Evolutionary conservation across 2,888 invertebrate genomes (phyloP).

Genomic region (Melanchra persicariae): DNA sequence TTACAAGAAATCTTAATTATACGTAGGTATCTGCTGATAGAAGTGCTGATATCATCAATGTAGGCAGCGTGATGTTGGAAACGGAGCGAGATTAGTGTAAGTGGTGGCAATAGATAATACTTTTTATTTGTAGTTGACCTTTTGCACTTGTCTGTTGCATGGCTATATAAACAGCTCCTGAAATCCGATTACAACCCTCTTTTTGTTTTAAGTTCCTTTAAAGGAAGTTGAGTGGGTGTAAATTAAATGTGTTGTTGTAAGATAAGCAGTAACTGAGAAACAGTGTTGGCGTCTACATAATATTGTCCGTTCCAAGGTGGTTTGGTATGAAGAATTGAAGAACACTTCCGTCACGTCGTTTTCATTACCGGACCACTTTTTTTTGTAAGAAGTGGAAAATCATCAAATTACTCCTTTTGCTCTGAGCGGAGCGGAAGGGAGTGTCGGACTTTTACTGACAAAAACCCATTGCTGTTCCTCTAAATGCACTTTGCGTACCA

Average conservation of each 20-base stretch:
- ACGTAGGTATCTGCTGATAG: no score
- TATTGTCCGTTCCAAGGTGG: background rate
- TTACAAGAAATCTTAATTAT: no score
- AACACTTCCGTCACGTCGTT: background rate
- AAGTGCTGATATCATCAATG: no score
- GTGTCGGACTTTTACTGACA: no score
- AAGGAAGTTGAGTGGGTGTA: slow-evolving; percentile 35
- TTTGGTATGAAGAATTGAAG: background rate
- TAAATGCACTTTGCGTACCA: no score
- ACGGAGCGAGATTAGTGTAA: no score
- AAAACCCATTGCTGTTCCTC: no score
- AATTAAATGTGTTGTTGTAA: slow-evolving; percentile 51
- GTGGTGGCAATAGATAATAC: background rate
- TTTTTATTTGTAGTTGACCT: background rate
- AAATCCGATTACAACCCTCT: slow-evolving; percentile 54
- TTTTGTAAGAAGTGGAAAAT: no score
- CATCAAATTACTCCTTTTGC: no score
- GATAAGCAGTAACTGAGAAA: slow-evolving; percentile 18
- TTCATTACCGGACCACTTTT: background rate
- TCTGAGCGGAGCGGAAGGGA: no score
- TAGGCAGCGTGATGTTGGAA: no score
- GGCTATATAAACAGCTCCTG: slow-evolving; percentile 40
- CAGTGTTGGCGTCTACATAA: background rate
- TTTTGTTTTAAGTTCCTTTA: slow-evolving; percentile 39
- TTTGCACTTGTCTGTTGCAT: background rate